These are phyloP conservation scores for Pachymerium ferrugineum DNA, from an alignment of 2,888 invertebrate genomes.

Conservation along the genomic window DNA sequence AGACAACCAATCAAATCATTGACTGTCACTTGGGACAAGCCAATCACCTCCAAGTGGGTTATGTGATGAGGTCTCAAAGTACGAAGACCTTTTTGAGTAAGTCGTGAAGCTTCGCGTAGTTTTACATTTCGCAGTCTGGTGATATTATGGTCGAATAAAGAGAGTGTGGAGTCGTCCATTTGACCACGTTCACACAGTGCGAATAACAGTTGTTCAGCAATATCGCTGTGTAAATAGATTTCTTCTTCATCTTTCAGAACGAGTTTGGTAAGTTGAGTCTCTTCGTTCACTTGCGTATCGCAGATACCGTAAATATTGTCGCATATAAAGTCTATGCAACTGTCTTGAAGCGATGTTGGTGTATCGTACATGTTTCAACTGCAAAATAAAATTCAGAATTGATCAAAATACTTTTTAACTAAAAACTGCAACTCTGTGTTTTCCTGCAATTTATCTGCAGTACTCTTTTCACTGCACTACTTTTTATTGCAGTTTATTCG, in stretches of 20 bases:
- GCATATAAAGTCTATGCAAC: slow-evolving; percentile 60
- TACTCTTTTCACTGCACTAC: too few relatives aligned
- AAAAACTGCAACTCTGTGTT: neutral
- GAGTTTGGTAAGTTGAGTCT: slow-evolving; percentile 28
- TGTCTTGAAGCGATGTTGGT: slow-evolving; percentile 58
- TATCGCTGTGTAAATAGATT: slow-evolving; percentile 55
- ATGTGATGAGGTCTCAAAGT: slow-evolving; percentile 60
- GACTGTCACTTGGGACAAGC: slow-evolving; percentile 54
- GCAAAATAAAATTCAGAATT: neutral
- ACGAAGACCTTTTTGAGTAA: slow-evolving; percentile 57
- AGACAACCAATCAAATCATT: slow-evolving; percentile 61
- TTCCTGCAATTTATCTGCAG: neutral
- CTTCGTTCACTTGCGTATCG: slow-evolving; percentile 38
- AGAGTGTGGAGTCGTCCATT: slow-evolving; percentile 58
- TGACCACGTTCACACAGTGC: slow-evolving; percentile 56
- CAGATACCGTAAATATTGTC: slow-evolving; percentile 57
- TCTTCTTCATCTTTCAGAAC: slow-evolving; percentile 47
- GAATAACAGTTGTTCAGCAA: slow-evolving; percentile 56
- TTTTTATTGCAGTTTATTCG: too few relatives aligned
- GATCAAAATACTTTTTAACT: neutral
- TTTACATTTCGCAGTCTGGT: slow-evolving; percentile 58
- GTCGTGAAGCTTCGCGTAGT: slow-evolving; percentile 56
- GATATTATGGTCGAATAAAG: slow-evolving; percentile 57
- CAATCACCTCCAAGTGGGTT: slow-evolving; percentile 57
- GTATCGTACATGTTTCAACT: slow-evolving; percentile 55